These are phyloP conservation scores for Eupleurogrammus muticus DNA, from an alignment of 2,797 vertebrate genomes.

Conservation along the genomic window DNA sequence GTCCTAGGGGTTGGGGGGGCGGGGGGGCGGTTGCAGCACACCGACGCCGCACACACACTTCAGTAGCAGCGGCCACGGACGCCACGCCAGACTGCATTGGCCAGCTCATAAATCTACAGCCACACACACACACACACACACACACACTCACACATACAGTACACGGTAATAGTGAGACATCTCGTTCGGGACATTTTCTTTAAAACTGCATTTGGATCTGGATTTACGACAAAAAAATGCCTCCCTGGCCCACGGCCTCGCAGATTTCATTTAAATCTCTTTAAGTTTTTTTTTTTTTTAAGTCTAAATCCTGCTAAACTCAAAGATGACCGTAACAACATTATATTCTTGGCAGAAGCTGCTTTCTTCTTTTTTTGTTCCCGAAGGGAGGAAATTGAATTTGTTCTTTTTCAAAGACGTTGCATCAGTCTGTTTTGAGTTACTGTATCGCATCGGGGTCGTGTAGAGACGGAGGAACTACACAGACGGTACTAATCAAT, in stretches of 20 bases:
- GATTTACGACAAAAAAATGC: neutral
- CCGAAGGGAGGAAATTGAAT: neutral
- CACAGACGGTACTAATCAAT: neutral
- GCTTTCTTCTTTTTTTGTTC: neutral
- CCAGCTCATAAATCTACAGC: neutral
- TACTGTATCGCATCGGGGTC: neutral
- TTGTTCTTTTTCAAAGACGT: neutral
- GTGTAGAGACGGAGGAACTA: neutral
- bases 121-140: too few relatives aligned
- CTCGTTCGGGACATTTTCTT: neutral
- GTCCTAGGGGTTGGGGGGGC: conserved; percentile 32
- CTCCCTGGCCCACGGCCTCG: neutral
- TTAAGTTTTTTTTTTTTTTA: neutral
- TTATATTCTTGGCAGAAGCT: neutral
- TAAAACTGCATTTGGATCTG: neutral
- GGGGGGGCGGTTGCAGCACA: conserved; percentile 19
- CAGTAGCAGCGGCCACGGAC: neutral
- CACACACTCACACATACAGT: too few relatives aligned
- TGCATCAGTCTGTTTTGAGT: neutral
- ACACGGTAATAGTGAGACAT: neutral
- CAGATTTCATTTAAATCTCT: too few relatives aligned
- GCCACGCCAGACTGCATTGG: neutral
- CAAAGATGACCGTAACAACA: neutral
- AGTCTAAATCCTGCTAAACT: neutral
- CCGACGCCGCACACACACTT: conserved; percentile 16